Evolutionary conservation across 1,140 invertebrate species (phyloP), one percentile per base, ranked within the genome.

Genomic region (Holotrichia oblita): DNA sequence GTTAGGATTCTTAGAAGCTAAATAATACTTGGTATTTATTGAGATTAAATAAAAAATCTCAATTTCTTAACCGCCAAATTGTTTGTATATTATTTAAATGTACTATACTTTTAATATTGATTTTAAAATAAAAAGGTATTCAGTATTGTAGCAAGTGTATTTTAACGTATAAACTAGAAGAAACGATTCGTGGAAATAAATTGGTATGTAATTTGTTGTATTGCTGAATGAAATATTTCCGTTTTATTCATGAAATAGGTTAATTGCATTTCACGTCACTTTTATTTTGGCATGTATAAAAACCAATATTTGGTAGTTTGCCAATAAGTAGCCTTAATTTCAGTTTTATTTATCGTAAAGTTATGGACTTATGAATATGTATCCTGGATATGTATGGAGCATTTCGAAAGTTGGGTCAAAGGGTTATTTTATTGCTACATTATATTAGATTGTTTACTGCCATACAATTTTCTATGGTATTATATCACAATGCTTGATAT

Each of bases 251-350:
- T 14, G 20, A 34, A 69, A 69, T 34, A 14, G 61, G 61, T 27
- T 20, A 69, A 22, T 69, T 69, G 61, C 61, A 69, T 27, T 69
- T 69, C 27, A 69, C n/a, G 61, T 22, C 20, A 20, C 0, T 7
- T 22, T 69, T 69, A 22, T 24, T 64, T 20, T 69, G 61, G 61
- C 61, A 34, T 69, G 24, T 20, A 69, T 34, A 22, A 27, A 55
- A 69, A 27, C 20, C 27, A 22, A 69, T 17, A 69, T 24, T 69
- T 69, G 61, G 22, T 69, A 69, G 12, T 6, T 10, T 69, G 61
- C 61, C 61, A 69, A 14, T 20, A 22, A 27, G 61, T 69, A n/a
- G 20, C 17, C 14, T 1, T 69, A 27, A 34, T 34, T 69, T 22
- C 61, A 69, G 27, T 27, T 24, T 69, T 69, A 27, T 69, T 69